Base-by-base conservation (phyloP, 2,888 invertebrate species). In the Antheraea assamensis region DNA sequence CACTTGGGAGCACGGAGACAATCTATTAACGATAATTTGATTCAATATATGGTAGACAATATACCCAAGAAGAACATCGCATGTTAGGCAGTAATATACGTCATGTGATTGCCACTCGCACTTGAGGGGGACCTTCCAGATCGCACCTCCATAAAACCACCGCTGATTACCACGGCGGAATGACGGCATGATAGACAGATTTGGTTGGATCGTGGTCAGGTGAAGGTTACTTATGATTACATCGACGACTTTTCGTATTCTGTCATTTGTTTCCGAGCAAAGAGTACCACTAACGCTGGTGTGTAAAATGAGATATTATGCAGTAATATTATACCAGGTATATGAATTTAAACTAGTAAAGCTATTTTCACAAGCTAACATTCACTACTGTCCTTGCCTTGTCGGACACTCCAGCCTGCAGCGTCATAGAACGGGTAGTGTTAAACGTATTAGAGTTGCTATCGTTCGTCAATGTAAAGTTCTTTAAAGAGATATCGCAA, bases 351-450 rank as follows among this genome's bases (percentile, higher is more conserved):
- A 58, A 24, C n/a, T 58, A 10, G 15, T 58, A 58, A 58, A 58
- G 8, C 2, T 58, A 58, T 58, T 24, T 58, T 24, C 10, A 64
- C 13, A 64, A 64, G 30, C 15, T 64, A 64, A 30, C 61, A 64
- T 64, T 64, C 61, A 64, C 61, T 64, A 30, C 30, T 64, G 17
- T 27, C 61, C 61, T 64, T 64, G 61, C 30, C 27, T 64, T 30
- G 3, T 64, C 17, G 61, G 27, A 27, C 30, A 64, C 8, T 64
- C 27, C 30, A 64, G 30, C 30, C 17, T 58, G n/a, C 24, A 58
- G 58, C 13, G 10, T 30, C 15, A 30, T 64, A 15, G 17, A 64
- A 64, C 30, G 1, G 24, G 24, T 30, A 13, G 58, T 58, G 10
- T 58, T 58, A 24, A 24, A 58, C 24, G 24, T 58, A 58, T n/a